These are phyloP conservation scores for Rhodinocichla rosea DNA, from an alignment of 2,113 vertebrate genomes.

Conservation along the genomic window DNA sequence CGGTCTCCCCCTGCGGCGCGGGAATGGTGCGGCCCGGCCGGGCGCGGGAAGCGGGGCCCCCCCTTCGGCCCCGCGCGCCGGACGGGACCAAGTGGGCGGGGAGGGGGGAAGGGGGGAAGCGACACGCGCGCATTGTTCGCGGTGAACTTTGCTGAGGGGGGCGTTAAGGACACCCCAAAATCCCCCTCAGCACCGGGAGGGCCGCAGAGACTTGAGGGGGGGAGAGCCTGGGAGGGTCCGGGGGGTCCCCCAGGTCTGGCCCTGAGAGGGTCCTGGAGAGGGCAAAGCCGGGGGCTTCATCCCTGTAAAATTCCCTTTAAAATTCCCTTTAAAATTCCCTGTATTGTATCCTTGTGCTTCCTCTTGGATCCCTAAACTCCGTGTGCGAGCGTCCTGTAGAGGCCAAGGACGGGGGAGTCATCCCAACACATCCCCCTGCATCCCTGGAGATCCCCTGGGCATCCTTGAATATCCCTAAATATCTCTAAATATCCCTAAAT, in stretches of 20 bases:
- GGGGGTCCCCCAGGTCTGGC: neutral
- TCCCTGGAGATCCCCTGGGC: neutral
- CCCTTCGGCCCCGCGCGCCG: neutral
- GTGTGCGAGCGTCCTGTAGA: neutral
- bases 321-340: neutral
- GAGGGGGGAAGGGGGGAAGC: neutral
- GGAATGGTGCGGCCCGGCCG: neutral
- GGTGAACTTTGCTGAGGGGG: neutral
- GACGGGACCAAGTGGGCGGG: neutral
- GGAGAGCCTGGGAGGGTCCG: neutral
- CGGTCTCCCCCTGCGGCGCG: neutral
- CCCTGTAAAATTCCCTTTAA: neutral
- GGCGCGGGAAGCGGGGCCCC: neutral
- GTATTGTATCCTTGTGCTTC: accelerated
- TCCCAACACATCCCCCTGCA: neutral
- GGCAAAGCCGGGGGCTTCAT: neutral
- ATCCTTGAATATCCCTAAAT: neutral
- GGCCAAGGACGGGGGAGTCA: neutral
- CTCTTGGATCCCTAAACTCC: accelerated
- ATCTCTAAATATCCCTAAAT: neutral
- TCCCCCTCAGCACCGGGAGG: neutral
- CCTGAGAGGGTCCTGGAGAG: neutral
- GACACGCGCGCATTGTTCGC: neutral
- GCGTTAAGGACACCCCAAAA: neutral
- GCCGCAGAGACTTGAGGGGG: neutral